Conservation (phyloP, 1,140 invertebrate species). For the Heliconius nattereri region DNA sequence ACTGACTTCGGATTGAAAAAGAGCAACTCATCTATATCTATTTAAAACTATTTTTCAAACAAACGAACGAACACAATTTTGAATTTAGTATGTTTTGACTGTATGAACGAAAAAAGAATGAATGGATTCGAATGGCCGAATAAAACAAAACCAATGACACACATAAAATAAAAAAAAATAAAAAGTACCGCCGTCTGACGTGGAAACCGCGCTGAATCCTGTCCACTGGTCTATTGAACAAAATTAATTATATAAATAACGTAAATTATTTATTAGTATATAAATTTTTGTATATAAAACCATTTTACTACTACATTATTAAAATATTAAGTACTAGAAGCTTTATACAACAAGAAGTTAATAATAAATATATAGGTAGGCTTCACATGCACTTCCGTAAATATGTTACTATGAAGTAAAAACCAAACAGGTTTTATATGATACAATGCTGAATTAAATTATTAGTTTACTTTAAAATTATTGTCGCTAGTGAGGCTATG, state of each 20-base stretch:
- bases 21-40: not conserved
- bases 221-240: conserved; percentile 66
- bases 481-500: not conserved
- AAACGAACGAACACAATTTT: conserved; percentile 27
- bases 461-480: not conserved
- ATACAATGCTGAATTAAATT: not conserved
- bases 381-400: conserved; percentile 1
- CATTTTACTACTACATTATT: not conserved
- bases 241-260: conserved; percentile 51
- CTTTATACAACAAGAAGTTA: not conserved
- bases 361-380: not conserved
- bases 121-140: conserved; percentile 30
- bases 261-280: not conserved
- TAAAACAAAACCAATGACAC: conserved; percentile 44
- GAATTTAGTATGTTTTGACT: conserved; percentile 30
- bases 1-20: not conserved
- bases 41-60: not conserved
- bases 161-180: conserved; percentile 46
- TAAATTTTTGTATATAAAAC: not conserved
- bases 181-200: conserved; percentile 66
- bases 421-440: not conserved
- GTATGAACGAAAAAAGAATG: conserved; percentile 20
- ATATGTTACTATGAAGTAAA: not conserved
- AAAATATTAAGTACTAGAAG: not conserved
- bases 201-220: conserved; percentile 64